These are phyloP conservation scores for Lacerta bilineata DNA, from an alignment of 2,797 vertebrate species.

Conservation along the genomic window DNA sequence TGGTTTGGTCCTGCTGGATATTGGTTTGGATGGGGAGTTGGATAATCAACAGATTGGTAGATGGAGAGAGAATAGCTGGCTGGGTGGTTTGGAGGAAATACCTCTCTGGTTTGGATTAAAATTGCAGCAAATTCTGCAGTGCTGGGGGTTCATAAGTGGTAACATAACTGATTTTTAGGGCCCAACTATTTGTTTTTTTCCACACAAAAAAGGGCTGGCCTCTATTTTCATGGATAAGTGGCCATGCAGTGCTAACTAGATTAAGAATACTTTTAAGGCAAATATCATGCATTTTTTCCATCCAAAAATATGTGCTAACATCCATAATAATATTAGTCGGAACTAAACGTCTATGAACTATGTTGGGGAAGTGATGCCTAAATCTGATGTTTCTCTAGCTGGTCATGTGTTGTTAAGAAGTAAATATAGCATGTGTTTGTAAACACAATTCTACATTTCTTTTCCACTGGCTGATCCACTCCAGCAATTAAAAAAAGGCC, in stretches of 20 bases:
- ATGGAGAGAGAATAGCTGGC: background rate
- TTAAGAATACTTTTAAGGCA: constrained; percentile 8
- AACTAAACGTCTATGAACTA: background rate
- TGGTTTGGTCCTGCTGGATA: background rate
- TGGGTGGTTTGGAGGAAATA: background rate
- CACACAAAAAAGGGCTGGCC: background rate
- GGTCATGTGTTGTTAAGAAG: background rate
- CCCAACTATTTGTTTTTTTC: background rate
- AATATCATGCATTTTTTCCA: background rate
- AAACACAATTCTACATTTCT: background rate
- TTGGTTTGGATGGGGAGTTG: background rate
- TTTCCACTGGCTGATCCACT: background rate
- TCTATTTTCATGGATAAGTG: background rate
- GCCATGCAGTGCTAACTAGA: background rate
- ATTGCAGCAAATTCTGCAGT: background rate
- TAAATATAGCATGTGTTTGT: background rate
- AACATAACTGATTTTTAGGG: background rate
- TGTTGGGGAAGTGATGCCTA: background rate
- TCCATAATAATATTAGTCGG: background rate
- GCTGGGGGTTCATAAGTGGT: too few relatives aligned
- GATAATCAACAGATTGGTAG: background rate
- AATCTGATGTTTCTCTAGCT: background rate
- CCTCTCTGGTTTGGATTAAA: background rate
- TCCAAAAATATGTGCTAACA: background rate
- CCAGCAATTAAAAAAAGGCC: constrained; percentile 30